Evolutionary conservation across 2,888 invertebrate species (phyloP), one percentile per base, ranked within the genome.

Genomic region (Chrysolina haemoptera): DNA sequence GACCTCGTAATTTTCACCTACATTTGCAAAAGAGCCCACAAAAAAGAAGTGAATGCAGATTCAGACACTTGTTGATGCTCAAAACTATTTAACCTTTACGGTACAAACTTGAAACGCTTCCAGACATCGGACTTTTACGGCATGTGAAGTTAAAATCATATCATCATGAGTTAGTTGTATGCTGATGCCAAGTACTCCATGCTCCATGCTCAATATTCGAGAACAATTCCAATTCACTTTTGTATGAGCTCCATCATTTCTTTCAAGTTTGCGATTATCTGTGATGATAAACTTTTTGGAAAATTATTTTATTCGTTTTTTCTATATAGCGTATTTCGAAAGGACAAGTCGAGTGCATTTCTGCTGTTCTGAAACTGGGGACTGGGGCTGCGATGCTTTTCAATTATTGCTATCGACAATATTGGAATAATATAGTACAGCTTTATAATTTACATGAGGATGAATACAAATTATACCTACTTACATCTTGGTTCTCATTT

Each of bases 161-260:
- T 27, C n/a, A 14, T 59, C 35, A 59, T 59, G 9, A 59, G 27
- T 59, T n/a, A 59, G 27, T 59, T n/a, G 59, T n/a, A 59, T 35
- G 59, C 12, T 1, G 59, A 59, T 59, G 59, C 59, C 59, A 59
- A 59, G 35, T 18, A 53, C 20, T 20, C 20, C 20, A 12, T 20
- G 53, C 5, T 3, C n/a, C n/a, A n/a, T n/a, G 20, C 20, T 53
- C 5, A 18, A 53, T 22, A 53, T 9, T 53, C 18, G 48, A 16
- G 8, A 55, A 22, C 22, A 55, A 55, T 55, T 22, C 59, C 1
- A 27, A 59, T n/a, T 59, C 59, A 59, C 53, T 53, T 53, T 53
- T 18, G 3, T 22, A 27, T 27, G 27, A 59, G 16, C 10, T 53
- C 4, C 53, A 53, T 20, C 53, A 53, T 53, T 53, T 11, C 53